Evolutionary conservation across 2,888 invertebrate genomes (phyloP), one percentile per base, ranked within the genome.

Genomic region (Macrophya alboannulata): DNA sequence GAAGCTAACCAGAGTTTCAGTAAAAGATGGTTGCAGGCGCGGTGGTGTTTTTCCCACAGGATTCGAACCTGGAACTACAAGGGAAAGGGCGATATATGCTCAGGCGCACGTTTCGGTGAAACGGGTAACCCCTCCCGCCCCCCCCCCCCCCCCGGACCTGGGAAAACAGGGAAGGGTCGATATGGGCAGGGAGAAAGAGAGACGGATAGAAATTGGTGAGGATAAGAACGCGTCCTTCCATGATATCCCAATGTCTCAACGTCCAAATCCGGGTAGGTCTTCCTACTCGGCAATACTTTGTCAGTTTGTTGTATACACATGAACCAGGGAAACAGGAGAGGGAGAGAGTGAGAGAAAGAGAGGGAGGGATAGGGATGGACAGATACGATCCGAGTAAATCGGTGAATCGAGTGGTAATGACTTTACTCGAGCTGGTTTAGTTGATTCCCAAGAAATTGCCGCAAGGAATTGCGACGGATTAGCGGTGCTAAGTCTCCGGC

Each of bases 191-290:
- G 81, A 84, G 87, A 86, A 77, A 51, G 84, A 74, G 85, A 85
- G 86, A 82, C 86, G 85, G 45, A 84, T 84, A 81, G 86, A 84
- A 84, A 84, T 84, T 84, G 85, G 86, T 79, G 84, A 87, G 87
- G 68, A 68, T 68, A 85, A 86, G 88, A 86, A 86, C 86, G 87
- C 84, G 51, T 55, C 51, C 31, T 77, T 74, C 43, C 72, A 45
- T 17, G 68, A 68, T 68, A 37, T 68, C 68, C 68, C 40, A 45
- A 74, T 74, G 74, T 74, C 74, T 74, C 48, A 48, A 74, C 43
- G 48, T 43, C 43, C 25, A 48, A 68, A 68, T 68, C 68, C 31
- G 37, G 68, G 15, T 1, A 9, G 15, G 25, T 68, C 25, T 31
- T 37, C 68, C 68, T 15, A 37, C 15, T 15, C 31, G 31, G 65